Percentiles rank a stretch among this genome's conserved stretches.
Conservation (phyloP, 2,113 vertebrate species). For the Pseudopodoces humilis region DNA sequence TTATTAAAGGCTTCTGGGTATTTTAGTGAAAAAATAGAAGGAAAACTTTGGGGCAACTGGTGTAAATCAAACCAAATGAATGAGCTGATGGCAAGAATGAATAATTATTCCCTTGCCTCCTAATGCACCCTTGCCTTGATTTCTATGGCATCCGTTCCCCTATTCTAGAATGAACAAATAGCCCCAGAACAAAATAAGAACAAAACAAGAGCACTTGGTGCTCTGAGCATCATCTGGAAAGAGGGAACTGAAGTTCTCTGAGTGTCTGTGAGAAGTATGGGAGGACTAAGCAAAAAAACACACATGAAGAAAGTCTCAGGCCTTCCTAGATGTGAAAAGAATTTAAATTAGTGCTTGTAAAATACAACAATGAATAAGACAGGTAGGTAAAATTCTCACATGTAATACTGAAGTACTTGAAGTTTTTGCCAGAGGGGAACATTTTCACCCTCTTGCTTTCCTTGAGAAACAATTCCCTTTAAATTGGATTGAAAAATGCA, state of each 20-base stretch:
- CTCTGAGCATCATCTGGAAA: neutral
- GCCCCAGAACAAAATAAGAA: neutral
- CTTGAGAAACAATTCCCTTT: constrained; percentile 53
- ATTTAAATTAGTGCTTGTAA: constrained; percentile 57
- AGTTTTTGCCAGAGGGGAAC: constrained; percentile 34
- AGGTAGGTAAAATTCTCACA: constrained; percentile 14
- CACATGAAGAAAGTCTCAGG: neutral
- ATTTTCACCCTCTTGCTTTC: constrained; percentile 40
- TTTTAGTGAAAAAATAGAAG: constrained; percentile 20
- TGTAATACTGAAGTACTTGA: constrained; percentile 16
- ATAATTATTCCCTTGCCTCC: neutral
- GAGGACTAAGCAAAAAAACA: neutral
- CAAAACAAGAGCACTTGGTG: neutral
- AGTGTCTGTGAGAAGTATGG: neutral
- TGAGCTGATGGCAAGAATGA: constrained; percentile 23
- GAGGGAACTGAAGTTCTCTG: neutral
- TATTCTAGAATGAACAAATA: constrained; percentile 1
- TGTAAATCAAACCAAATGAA: constrained; percentile 24
- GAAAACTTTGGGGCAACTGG: constrained; percentile 21
- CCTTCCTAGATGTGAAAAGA: neutral
- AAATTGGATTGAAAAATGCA: constrained; percentile 58
- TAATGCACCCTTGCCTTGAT: neutral
- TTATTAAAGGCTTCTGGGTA: constrained; percentile 38
- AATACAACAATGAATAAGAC: neutral
- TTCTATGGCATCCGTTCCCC: neutral